phyloP scores from a whole-genome alignment of 2,113 vertebrate species.

The Eubucco bourcierii region DNA sequence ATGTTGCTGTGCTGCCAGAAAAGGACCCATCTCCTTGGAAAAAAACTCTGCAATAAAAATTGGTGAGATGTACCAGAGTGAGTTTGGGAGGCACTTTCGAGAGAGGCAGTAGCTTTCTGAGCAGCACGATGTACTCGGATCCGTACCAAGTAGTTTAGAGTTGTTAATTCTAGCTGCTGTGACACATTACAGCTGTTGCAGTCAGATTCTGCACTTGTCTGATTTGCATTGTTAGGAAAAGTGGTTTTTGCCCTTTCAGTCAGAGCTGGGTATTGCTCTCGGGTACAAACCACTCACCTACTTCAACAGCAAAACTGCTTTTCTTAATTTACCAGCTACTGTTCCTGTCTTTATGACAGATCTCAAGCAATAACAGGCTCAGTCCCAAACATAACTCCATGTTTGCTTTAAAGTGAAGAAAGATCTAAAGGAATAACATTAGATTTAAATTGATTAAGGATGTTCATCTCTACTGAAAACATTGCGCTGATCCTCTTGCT shows the following conservation, averaged over 20 bases:
- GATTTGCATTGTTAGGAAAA: background rate
- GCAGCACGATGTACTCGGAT: rapidly evolving
- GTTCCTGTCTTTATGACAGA: background rate
- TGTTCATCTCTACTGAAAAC: background rate
- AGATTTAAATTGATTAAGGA: background rate
- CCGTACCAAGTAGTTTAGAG: background rate
- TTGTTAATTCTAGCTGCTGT: background rate
- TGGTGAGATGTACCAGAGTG: too few species aligned
- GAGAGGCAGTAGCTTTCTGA: background rate
- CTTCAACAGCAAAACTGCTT: slow-evolving; percentile 24
- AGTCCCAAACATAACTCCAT: background rate
- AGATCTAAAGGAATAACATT: background rate
- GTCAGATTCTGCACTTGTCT: background rate
- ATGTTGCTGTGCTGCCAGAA: background rate
- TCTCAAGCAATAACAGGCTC: background rate
- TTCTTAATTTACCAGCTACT: background rate
- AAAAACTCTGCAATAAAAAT: background rate
- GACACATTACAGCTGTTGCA: background rate
- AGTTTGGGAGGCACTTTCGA: background rate
- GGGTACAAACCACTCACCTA: background rate
- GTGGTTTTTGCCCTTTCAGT: background rate
- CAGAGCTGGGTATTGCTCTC: background rate
- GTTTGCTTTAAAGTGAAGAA: background rate
- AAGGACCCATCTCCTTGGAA: background rate
- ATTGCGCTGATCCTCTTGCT: background rate